Conservation (phyloP, 2,888 invertebrate genomes). For the Nudaria mundana region DNA sequence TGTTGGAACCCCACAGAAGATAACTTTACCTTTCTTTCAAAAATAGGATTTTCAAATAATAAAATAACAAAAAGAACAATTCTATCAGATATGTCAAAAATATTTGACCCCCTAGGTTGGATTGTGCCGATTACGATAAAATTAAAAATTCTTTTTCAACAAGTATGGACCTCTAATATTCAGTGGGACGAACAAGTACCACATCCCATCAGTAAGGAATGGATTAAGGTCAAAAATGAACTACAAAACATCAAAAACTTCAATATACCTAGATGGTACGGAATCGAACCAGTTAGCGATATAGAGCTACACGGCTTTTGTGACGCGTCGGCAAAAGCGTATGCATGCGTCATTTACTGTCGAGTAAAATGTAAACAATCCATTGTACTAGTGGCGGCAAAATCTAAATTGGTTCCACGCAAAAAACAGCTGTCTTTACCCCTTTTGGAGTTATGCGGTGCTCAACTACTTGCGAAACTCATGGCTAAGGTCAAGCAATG, state of each 20-base stretch:
- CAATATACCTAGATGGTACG: no score
- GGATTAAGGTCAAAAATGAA: no score
- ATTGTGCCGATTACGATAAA: background rate
- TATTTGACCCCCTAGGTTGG: slow-evolving; percentile 1
- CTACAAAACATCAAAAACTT: no score
- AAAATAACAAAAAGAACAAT: no score
- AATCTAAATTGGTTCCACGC: slow-evolving; percentile 19
- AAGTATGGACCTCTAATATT: background rate
- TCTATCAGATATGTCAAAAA: slow-evolving; percentile 1
- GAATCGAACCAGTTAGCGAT: background rate
- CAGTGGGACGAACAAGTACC: background rate
- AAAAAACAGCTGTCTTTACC: slow-evolving; percentile 14
- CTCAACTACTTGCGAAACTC: slow-evolving; percentile 12
- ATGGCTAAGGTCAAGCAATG: no score
- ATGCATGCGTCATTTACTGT: slow-evolving; percentile 16
- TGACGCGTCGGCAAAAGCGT: slow-evolving; percentile 23
- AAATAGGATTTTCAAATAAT: no score
- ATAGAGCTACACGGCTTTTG: slow-evolving; percentile 22
- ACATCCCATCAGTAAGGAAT: background rate
- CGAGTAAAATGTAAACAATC: background rate
- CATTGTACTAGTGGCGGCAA: slow-evolving; percentile 14
- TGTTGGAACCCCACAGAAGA: slow-evolving; percentile 14
- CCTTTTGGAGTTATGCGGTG: slow-evolving; percentile 19
- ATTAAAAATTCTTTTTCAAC: background rate
- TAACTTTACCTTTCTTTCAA: slow-evolving; percentile 15